Evolutionary conservation across 2,113 vertebrate species (phyloP).

Genomic region (Spermophilus dauricus): DNA sequence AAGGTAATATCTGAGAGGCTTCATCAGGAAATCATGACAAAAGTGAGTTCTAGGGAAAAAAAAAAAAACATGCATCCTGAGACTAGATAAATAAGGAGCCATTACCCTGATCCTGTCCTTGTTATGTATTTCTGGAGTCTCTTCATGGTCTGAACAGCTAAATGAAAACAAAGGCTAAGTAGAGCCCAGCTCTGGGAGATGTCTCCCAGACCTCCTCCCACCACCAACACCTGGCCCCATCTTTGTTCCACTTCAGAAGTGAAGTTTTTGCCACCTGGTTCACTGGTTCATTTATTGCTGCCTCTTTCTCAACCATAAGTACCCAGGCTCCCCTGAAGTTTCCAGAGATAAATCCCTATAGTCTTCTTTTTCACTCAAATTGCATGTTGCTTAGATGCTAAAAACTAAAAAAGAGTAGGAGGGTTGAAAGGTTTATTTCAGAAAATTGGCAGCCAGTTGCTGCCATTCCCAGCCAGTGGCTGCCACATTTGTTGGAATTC

Average conservation of each 20-base stretch:
- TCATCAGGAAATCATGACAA: not conserved
- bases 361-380: slow-evolving; percentile 5
- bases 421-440: slow-evolving; percentile 37
- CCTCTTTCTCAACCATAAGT: not conserved
- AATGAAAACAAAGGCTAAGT: not conserved
- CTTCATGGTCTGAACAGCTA: not conserved
- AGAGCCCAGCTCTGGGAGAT: not conserved
- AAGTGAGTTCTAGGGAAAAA: not conserved
- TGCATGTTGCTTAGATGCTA: slow-evolving; percentile 50
- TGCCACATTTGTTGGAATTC: slow-evolving; percentile 29
- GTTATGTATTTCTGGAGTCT: not conserved
- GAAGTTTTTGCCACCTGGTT: not conserved
- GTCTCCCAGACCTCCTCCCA: too few relatives aligned
- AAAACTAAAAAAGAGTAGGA: slow-evolving; percentile 47
- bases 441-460: slow-evolving; percentile 37
- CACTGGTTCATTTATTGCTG: not conserved
- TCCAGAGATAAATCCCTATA: not conserved
- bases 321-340: not conserved
- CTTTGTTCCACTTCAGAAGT: not conserved
- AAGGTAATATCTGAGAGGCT: not conserved
- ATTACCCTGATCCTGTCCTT: not conserved
- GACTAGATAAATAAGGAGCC: not conserved
- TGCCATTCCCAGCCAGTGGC: not conserved
- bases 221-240: not conserved
- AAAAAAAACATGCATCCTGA: not conserved